Evolutionary conservation across 2,113 vertebrate genomes (phyloP), one percentile per base, ranked within the genome.

Genomic region (Apteryx mantelli): DNA sequence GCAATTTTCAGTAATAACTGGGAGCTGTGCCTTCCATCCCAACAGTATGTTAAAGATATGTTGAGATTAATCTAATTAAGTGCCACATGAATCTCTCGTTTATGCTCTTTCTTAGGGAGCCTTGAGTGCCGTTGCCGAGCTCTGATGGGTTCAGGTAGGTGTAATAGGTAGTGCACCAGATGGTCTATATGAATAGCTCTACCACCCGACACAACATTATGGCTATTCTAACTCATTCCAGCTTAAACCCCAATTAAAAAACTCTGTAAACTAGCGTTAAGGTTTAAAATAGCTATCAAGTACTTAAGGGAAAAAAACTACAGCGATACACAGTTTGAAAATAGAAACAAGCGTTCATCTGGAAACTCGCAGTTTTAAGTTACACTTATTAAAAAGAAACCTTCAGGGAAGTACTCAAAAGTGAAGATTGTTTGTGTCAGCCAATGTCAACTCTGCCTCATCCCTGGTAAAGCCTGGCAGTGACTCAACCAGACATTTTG

Each of bases 21-120:
- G 32, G n/a, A 66, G n/a, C 42, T 16, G 44, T 42, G 28, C 52
- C 76, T 74, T 75, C 61, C 55, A 40, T 88, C 40, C 9, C 55
- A 76, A 70, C n/a, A 56, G 55, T 2, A 10, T 28, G 65, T 60
- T 80, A 63, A 42, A 92, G 86, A 73, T 5, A 93, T 1, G 9
- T 28, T 44, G 61, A 88, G 61, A 95, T 95, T 68, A 80, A 88
- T 84, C 70, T 92, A 42, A 94, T 91, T 68, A 91, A 91, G 76
- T 77, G 76, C 53, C 70, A 53, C 15, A 63, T 60, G 55, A 92
- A 89, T 83, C 82, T 86, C 89, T 81, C 58, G 34, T 78, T 91
- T 82, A 63, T 55, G 65, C 30, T 40, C 7, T 8, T 63, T 74
- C 61, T 48, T 48, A 14, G 53, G 44, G 82, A 88, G 89, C 82